phyloP scores from a whole-genome alignment of 2,797 vertebrate genomes.

The Chrosomus eos region DNA sequence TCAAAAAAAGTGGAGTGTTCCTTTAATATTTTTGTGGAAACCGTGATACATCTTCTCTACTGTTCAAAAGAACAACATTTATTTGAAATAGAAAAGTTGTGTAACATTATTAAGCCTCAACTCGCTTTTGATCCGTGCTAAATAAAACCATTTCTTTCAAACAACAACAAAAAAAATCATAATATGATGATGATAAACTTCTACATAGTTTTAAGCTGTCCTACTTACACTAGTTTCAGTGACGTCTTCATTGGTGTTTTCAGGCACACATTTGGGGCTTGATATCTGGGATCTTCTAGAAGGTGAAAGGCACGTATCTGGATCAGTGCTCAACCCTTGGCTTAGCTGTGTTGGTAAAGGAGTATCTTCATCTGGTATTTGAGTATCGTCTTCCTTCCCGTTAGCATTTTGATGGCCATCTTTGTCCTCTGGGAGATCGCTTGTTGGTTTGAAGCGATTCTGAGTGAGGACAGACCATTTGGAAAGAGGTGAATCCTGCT shows the following conservation, averaged over 20 bases:
- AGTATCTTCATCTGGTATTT: slow-evolving; percentile 6
- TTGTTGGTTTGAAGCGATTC: slow-evolving; percentile 21
- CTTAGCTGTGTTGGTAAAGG: slow-evolving; percentile 4
- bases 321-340: slow-evolving; percentile 30
- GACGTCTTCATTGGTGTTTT: not conserved
- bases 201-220: not conserved
- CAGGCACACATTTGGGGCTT: not conserved
- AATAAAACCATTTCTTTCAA: not conserved
- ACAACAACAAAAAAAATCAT: too few species aligned
- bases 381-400: not conserved
- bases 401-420: not conserved
- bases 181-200: too few species aligned
- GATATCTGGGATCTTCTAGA: slow-evolving; percentile 2
- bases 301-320: slow-evolving; percentile 25
- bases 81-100: too few species aligned
- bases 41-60: not conserved
- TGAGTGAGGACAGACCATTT: slow-evolving; percentile 50
- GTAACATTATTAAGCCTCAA: not conserved
- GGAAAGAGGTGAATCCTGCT: slow-evolving; percentile 54
- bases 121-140: not conserved
- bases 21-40: too few species aligned
- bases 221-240: slow-evolving; percentile 19
- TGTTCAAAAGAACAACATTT: too few species aligned
- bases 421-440: not conserved
- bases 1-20: too few species aligned